These are phyloP conservation scores for Gortyna flavago DNA, from an alignment of 2,888 invertebrate species.

Conservation along the genomic window DNA sequence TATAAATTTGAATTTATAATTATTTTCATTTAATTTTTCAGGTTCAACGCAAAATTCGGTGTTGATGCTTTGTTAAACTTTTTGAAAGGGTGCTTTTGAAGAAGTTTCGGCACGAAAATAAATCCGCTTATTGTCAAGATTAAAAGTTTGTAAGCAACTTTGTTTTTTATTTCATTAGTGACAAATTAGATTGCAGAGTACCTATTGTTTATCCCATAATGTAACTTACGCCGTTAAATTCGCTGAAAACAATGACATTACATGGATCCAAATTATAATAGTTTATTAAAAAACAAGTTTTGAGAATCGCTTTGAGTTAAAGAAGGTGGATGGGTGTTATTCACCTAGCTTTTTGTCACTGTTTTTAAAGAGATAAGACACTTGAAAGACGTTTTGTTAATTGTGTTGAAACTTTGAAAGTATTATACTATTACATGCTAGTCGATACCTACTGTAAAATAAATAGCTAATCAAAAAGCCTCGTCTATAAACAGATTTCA, in stretches of 20 bases:
- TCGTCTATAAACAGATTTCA: background rate
- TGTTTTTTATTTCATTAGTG: constrained; percentile 32
- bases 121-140: constrained; percentile 39
- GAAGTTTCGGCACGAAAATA: constrained; percentile 36
- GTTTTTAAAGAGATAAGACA: background rate
- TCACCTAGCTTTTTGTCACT: constrained; percentile 9
- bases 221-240: constrained; percentile 21
- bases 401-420: too few species aligned
- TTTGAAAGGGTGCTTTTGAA: constrained; percentile 15
- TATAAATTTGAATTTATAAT: background rate
- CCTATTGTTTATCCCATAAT: constrained; percentile 36
- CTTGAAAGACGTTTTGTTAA: background rate
- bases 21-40: constrained; percentile 10
- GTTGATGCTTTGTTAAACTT: constrained; percentile 14
- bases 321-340: constrained; percentile 2
- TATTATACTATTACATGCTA: too few species aligned
- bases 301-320: constrained; percentile 18
- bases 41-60: background rate
- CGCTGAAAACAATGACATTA: constrained; percentile 28
- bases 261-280: constrained; percentile 19
- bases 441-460: background rate
- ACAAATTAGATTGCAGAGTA: constrained; percentile 29
- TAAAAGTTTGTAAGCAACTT: constrained; percentile 41
- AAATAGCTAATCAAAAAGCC: background rate
- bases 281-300: constrained; percentile 15